Conservation (phyloP, 2,888 invertebrate species). For the Netelia fuscicornis region DNA sequence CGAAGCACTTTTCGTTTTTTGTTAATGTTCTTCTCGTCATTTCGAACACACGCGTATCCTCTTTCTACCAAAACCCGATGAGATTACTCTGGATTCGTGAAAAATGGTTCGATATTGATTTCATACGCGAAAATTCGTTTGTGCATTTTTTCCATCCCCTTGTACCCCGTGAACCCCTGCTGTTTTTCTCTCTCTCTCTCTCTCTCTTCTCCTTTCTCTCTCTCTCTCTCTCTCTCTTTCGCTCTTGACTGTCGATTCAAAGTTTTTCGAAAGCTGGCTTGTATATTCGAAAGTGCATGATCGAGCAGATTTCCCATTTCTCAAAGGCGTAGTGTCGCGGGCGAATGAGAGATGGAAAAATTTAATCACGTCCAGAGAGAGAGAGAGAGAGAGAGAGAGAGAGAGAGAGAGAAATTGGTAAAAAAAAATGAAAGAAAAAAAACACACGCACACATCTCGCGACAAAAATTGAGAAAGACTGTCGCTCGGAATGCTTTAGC, state of each 20-base stretch:
- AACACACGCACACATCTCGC: background rate
- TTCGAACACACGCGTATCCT: background rate
- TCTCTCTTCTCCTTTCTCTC: background rate
- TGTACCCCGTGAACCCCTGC: background rate
- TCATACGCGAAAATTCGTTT: constrained; percentile 12
- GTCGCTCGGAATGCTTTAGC: constrained; percentile 12
- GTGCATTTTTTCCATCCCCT: background rate
- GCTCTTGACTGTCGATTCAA: no score
- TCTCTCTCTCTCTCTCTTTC: background rate
- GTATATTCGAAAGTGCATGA: no score
- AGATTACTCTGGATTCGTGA: constrained; percentile 51
- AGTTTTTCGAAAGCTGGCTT: no score
- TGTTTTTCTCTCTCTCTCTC: background rate
- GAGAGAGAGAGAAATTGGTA: background rate
- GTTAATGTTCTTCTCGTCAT: background rate
- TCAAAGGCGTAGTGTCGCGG: background rate
- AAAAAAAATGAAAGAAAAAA: background rate
- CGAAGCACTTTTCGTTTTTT: background rate
- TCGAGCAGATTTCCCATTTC: no score
- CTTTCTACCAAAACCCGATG: constrained; percentile 32
- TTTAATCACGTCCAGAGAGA: constrained; percentile 12
- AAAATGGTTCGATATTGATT: constrained; percentile 57
- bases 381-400: constrained; percentile 7
- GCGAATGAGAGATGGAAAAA: background rate
- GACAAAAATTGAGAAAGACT: constrained; percentile 36